Base-by-base conservation (phyloP, 2,113 vertebrate genomes). In the Megaleporinus macrocephalus region DNA sequence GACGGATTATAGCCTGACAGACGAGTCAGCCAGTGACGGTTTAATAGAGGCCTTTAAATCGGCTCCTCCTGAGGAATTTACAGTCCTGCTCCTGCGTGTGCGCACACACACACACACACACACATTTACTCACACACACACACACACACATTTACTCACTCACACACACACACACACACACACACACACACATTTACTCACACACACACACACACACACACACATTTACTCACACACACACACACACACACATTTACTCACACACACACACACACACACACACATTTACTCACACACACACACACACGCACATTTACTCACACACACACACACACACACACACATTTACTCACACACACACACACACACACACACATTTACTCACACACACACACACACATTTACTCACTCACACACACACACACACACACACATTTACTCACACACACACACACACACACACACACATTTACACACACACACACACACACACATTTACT, bases 51-150 rank as follows among this genome's bases (percentile, higher is more conserved):
- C 86, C 83, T 88, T 90, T 89, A 85, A 87, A 92, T 89, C 87
- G 84, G 89, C 87, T 90, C 88, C 89, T 90, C 89, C 84, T 88
- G 80, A 92, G 90, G 91, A 94, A 93, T 92, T 92, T 92, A 92
- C 92, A 89, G 84, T 90, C 84, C 65, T 68, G 80, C 87, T 86
- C 53, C 72, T 36, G 29, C 33, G 47, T n/a, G n/a, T n/a, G n/a
- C n/a, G n/a, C 76, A 68, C 76, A 69, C 63, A 61, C 55, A 79
- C 78, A 79, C 51, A 59, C 77, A n/a, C n/a, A n/a, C n/a, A n/a
- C 76, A 77, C 75, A 65, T n/a, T n/a, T n/a, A n/a, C n/a, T n/a
- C n/a, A 84, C 90, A 87, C 86, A 88, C 87, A 86, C 88, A 81
- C 53, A 84, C 81, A 87, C 86, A n/a, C n/a, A n/a, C n/a, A n/a